Evolutionary conservation across 1,140 invertebrate species (phyloP).

Genomic region (Forficula auricularia): DNA sequence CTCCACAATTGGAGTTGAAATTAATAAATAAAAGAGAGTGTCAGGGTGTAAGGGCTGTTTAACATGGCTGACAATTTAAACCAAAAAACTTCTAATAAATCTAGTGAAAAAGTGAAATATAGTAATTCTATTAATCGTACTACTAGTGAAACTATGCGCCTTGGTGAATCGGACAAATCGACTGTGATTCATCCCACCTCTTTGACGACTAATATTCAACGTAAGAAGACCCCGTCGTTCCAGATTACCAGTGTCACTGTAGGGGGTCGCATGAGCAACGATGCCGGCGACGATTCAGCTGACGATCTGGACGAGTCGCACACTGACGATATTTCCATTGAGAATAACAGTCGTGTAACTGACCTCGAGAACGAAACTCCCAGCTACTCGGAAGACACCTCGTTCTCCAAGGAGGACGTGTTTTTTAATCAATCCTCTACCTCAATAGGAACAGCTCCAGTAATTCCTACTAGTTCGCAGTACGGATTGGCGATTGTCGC

Average conservation of each 20-base stretch:
- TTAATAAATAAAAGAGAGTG: background rate
- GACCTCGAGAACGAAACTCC: slow-evolving; percentile 69
- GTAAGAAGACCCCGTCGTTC: slow-evolving; percentile 75
- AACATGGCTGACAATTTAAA: slow-evolving; percentile 13
- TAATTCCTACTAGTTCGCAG: slow-evolving; percentile 66
- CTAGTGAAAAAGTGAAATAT: slow-evolving; percentile 9
- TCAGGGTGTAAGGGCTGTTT: background rate
- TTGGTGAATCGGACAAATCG: slow-evolving; percentile 39
- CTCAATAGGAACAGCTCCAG: slow-evolving; percentile 54
- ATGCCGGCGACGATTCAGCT: slow-evolving; percentile 77
- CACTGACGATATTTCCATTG: slow-evolving; percentile 52
- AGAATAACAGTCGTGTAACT: slow-evolving; percentile 58
- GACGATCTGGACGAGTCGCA: slow-evolving; percentile 87
- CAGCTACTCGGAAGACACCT: slow-evolving; percentile 63
- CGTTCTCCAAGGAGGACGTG: slow-evolving; percentile 62
- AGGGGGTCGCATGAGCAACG: slow-evolving; percentile 57
- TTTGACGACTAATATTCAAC: slow-evolving; percentile 20
- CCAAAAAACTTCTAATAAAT: slow-evolving; percentile 9
- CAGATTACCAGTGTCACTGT: slow-evolving; percentile 81
- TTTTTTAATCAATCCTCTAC: slow-evolving; percentile 56
- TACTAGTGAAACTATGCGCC: slow-evolving; percentile 55
- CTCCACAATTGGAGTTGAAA: slow-evolving; percentile 2
- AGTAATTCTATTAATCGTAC: slow-evolving; percentile 48
- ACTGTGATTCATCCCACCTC: slow-evolving; percentile 18
- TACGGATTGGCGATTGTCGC: slow-evolving; percentile 63